Evolutionary conservation across 2,888 invertebrate species (phyloP), one percentile per base, ranked within the genome.

Genomic region (Aromia moschata): DNA sequence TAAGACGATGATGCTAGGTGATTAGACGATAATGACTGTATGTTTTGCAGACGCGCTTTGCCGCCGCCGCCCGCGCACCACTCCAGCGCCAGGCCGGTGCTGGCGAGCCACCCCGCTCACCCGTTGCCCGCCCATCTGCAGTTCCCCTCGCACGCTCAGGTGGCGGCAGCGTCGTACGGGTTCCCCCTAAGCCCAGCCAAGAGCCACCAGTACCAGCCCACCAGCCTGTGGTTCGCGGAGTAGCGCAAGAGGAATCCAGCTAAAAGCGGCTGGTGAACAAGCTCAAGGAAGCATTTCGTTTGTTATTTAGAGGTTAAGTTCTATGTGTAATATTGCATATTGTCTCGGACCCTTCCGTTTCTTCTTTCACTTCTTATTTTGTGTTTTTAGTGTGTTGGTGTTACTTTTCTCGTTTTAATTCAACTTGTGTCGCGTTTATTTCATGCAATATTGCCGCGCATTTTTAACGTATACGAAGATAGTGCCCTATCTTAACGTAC

Each of bases 11-110:
- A n/a, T n/a, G n/a, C n/a, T n/a, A n/a, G n/a, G n/a, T n/a, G n/a
- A n/a, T n/a, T n/a, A n/a, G n/a, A n/a, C n/a, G n/a, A n/a, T n/a
- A n/a, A n/a, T n/a, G n/a, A n/a, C n/a, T n/a, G n/a, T 4, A 5
- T 25, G 52, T 62, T 56, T 81, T 81, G 75, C 80, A 84, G 83
- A 77, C 84, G 87, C 69, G 87, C 86, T 62, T 81, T 93, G 47
- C 81, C 81, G 36, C 93, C 93, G 44, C 93, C 94, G 7, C 90
- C 91, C 45, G 93, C 94, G 14, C 94, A 92, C 81, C 92, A 92
- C 83, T 89, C 89, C 70, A 88, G 88, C 74, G 91, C 91, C 49
- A 82, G 89, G 75, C 86, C 86, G 51, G 84, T 87, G 70, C 78
- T 87, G 77, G 85, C 86, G 44, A 84, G 85, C 66, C 86, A 90